Conservation (phyloP, 2,797 vertebrate genomes). For the Siniperca undulata region DNA sequence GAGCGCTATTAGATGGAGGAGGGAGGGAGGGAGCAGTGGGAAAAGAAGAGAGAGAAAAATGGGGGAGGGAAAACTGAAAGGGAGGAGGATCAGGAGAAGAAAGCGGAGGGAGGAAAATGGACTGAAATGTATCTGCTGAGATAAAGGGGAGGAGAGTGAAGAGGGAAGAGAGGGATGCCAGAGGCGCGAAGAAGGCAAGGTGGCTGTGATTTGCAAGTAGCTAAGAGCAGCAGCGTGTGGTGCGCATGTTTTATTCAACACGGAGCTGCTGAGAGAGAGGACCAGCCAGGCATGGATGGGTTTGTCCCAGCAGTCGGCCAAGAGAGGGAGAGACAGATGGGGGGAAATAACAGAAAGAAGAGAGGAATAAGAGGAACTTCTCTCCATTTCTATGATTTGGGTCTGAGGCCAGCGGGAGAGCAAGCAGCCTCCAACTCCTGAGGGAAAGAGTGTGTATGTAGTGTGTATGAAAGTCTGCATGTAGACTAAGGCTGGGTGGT, state of each 20-base stretch:
- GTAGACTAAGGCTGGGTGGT: background rate
- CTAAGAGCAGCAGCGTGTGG: constrained; percentile 62
- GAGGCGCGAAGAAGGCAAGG: constrained; percentile 46
- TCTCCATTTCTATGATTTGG: constrained; percentile 4
- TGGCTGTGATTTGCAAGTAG: constrained; percentile 71
- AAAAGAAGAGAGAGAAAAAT: background rate
- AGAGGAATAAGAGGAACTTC: constrained; percentile 14
- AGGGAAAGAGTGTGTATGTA: background rate
- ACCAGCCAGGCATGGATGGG: constrained; percentile 57
- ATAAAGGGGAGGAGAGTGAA: constrained; percentile 47
- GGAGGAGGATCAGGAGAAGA: constrained; percentile 49
- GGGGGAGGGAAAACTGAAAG: constrained; percentile 21
- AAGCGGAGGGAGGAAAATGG: constrained; percentile 36
- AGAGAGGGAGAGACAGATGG: constrained; percentile 24
- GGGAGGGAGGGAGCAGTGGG: constrained; percentile 20
- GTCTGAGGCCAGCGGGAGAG: background rate
- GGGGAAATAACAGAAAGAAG: background rate
- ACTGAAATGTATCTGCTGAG: constrained; percentile 55
- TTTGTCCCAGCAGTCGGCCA: constrained; percentile 58
- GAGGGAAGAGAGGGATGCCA: constrained; percentile 33
- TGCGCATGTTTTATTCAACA: constrained; percentile 80
- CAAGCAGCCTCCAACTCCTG: background rate
- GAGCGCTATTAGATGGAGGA: constrained; percentile 59
- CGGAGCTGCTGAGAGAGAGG: constrained; percentile 45
- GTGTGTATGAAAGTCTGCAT: background rate